Percentiles rank a stretch among this genome's conserved stretches.
Evolutionary conservation across 2,888 invertebrate genomes (phyloP).

Genomic region (Drosophila phalerata): DNA sequence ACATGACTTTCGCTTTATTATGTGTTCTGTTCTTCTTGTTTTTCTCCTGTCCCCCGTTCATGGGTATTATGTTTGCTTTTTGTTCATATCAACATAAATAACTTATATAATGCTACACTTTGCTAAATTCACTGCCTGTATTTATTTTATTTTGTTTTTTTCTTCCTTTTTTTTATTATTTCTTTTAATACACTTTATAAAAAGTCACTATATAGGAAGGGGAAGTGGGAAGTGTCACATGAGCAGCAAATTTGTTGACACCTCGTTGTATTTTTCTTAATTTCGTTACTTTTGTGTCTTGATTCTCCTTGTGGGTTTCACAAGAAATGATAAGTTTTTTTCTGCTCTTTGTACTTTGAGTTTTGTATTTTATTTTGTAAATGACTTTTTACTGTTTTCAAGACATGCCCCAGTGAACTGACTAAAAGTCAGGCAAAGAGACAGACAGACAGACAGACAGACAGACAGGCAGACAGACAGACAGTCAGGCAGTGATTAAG

Average conservation of each 20-base stretch:
- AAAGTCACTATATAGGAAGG: conserved; percentile 5
- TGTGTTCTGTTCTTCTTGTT: conserved; percentile 46
- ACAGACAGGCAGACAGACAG: conserved; percentile 5
- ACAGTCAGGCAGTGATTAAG: conserved; percentile 22
- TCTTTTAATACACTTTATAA: conserved; percentile 60
- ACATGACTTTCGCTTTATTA: conserved; percentile 79
- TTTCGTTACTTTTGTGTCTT: conserved; percentile 48
- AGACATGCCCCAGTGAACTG: conserved; percentile 52
- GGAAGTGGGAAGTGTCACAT: conserved; percentile 31
- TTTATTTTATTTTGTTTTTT: conserved; percentile 36
- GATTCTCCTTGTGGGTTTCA: conserved; percentile 52
- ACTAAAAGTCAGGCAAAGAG: conserved; percentile 12
- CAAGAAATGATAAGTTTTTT: conserved; percentile 48
- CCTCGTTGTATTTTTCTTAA: conserved; percentile 50
- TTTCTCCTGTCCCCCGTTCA: conserved; percentile 38
- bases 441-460: conserved; percentile 17
- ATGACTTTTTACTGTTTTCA: conserved; percentile 57
- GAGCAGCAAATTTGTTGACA: conserved; percentile 63
- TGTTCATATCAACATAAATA: conserved; percentile 74
- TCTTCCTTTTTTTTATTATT: conserved; percentile 19
- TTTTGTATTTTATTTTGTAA: conserved; percentile 52
- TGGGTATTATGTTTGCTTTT: conserved; percentile 73
- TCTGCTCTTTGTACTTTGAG: conserved; percentile 12
- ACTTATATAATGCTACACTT: conserved; percentile 74
- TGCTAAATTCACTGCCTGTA: conserved; percentile 49